A percentile compares a stretch with the other conserved stretches of the same genome.
These are phyloP conservation scores for Gallirallus australis DNA, from an alignment of 2,797 vertebrate species.

Conservation along the genomic window DNA sequence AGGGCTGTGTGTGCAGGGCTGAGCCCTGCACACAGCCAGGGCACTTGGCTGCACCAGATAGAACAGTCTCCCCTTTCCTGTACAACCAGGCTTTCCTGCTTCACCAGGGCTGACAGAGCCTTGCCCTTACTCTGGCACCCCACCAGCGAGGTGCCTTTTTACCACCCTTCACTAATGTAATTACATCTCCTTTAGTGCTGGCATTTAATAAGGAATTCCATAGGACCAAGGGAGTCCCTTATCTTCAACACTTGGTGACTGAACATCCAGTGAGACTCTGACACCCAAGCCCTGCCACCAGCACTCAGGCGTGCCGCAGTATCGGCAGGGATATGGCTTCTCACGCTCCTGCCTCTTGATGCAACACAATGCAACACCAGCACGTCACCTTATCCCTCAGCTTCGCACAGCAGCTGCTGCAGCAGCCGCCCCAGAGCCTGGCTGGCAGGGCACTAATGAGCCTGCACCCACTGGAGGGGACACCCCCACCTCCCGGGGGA, in stretches of 20 bases:
- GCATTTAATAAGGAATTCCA: not conserved
- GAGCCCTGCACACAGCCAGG: not conserved
- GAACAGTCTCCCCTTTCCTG: not conserved
- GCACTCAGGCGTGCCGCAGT: not conserved
- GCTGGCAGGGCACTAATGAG: constrained; percentile 70
- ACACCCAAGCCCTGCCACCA: constrained; percentile 39
- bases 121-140: not conserved
- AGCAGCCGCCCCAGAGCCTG: constrained; percentile 61
- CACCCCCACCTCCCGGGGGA: constrained; percentile 72
- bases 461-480: constrained; percentile 77
- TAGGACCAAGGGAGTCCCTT: not conserved
- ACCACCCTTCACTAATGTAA: not conserved
- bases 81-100: not conserved
- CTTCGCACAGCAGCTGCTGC: constrained; percentile 77
- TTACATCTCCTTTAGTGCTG: not conserved
- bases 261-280: constrained; percentile 27
- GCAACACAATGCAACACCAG: constrained; percentile 71
- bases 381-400: constrained; percentile 65
- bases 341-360: constrained; percentile 72
- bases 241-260: not conserved
- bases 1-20: not conserved
- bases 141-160: not conserved
- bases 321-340: constrained; percentile 59
- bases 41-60: not conserved
- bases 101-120: not conserved